Evolutionary conservation across 2,888 invertebrate species (phyloP), one percentile per base, ranked within the genome.

Genomic region (Anthrax anthrax): DNA sequence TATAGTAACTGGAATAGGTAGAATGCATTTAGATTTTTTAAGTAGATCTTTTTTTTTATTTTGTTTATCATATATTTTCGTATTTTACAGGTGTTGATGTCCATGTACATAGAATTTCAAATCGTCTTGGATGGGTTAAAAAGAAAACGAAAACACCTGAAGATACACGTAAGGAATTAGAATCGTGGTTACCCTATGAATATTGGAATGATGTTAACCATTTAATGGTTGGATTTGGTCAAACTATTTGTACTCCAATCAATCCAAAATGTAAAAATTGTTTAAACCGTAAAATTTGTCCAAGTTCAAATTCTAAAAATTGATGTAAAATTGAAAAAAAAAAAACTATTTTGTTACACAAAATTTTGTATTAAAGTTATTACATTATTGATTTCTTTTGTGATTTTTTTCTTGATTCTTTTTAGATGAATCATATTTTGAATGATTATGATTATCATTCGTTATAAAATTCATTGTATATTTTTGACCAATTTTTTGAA

Each of bases 171-270:
- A 74, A 76, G 55, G 78, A 77, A 12, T 69, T 98, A 19, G 88
- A 98, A 69, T 72, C 75, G 12, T 95, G 95, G 92, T 64, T 98
- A 39, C 97, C 97, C 0, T 76, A 75, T 54, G 74, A 82, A 3
- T 63, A 84, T 12, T 95, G 95, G 95, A 73, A 75, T 53, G 85
- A 91, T 66, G 80, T 89, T 0, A 94, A 97, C 69, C 79, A 85
- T 58, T 72, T 96, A 3, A 71, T 98, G 51, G 98, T 98, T 12
- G 98, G 98, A 6, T 98, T 98, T 71, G 98, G 98, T 0, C 97
- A 98, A 70, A 88, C 89, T 45, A 80, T 84, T 49, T 98, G 98
- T 65, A 70, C 77, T 45, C 87, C 96, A 0, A 66, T 83, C 0
- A 76, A 74, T 42, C 97, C 98, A 1, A 79, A 79, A 54, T 98